Conservation (phyloP, 1,140 invertebrate genomes). For the Scaptodrosophila lebanonensis region DNA sequence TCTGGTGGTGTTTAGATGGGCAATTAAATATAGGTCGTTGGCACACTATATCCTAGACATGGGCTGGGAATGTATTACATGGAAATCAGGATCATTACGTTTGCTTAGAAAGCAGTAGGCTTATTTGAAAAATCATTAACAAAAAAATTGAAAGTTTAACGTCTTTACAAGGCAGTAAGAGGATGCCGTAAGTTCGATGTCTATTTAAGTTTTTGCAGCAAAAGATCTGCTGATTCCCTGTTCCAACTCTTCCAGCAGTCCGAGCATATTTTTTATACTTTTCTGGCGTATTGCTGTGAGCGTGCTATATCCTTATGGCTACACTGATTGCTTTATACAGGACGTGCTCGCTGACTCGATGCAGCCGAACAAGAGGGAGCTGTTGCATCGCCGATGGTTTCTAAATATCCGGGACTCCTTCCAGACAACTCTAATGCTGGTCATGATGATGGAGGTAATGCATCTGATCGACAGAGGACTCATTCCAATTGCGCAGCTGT, state of each 20-base stretch:
- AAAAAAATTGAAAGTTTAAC: too few relatives aligned
- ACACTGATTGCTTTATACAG: constrained; percentile 16
- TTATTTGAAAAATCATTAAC: too few relatives aligned
- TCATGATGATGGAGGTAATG: constrained; percentile 23
- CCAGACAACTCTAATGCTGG: constrained; percentile 4
- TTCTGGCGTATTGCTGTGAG: constrained; percentile 37
- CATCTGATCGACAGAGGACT: neutral
- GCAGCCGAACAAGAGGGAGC: neutral
- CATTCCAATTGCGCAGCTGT: neutral
- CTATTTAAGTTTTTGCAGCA: too few relatives aligned
- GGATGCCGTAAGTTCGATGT: neutral
- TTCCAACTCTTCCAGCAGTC: constrained; percentile 7
- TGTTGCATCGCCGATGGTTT: too few relatives aligned
- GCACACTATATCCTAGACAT: too few relatives aligned
- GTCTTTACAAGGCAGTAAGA: constrained; percentile 41
- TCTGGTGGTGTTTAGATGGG: too few relatives aligned
- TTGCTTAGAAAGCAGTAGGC: too few relatives aligned
- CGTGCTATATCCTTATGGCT: constrained; percentile 24
- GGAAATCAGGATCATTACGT: too few relatives aligned
- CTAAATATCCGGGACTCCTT: too few relatives aligned
- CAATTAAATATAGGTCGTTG: too few relatives aligned
- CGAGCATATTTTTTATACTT: constrained; percentile 15
- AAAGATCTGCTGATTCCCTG: too few relatives aligned
- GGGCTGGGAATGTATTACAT: too few relatives aligned
- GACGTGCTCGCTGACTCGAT: constrained; percentile 11